phyloP scores from a whole-genome alignment of 2,797 vertebrate species.

The Spea hammondii region DNA sequence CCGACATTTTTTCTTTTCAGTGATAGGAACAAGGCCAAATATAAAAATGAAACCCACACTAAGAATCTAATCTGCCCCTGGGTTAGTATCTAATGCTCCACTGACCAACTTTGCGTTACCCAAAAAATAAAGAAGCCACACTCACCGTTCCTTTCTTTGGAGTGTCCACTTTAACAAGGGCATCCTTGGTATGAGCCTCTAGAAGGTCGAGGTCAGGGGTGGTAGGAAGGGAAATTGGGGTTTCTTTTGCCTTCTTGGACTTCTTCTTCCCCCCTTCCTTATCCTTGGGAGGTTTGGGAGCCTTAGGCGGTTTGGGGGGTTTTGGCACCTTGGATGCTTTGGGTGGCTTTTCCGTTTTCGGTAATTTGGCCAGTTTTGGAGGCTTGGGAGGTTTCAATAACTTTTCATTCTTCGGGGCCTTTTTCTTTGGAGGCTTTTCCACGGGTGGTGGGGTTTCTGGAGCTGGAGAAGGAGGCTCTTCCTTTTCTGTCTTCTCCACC shows the following conservation, averaged over 20 bases:
- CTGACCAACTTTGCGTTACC: too few species aligned
- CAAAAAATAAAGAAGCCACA: background rate
- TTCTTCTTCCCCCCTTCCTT: constrained; percentile 95
- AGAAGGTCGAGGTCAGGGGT: constrained; percentile 88
- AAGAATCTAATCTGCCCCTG: too few species aligned
- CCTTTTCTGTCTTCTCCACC: constrained; percentile 66
- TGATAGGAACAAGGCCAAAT: too few species aligned
- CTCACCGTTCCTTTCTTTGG: constrained; percentile 90
- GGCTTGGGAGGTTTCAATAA: constrained; percentile 61
- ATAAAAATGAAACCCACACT: too few species aligned
- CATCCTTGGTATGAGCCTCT: constrained; percentile 93
- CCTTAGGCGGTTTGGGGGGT: constrained; percentile 69
- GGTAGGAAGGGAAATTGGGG: constrained; percentile 68
- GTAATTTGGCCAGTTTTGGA: constrained; percentile 78
- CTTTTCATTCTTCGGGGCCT: constrained; percentile 58
- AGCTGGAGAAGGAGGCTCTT: constrained; percentile 76
- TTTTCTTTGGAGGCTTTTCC: constrained; percentile 73
- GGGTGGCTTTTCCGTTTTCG: constrained; percentile 72
- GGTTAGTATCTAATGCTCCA: too few species aligned
- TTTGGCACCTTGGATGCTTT: constrained; percentile 75
- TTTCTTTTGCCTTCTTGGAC: constrained; percentile 84
- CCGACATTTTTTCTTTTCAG: too few species aligned
- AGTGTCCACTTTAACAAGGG: constrained; percentile 91
- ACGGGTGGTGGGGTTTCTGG: constrained; percentile 61
- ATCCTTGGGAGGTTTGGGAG: constrained; percentile 73